Percentiles rank a stretch among this genome's conserved stretches.
These are phyloP conservation scores for Griposia aprilina DNA, from an alignment of 2,888 invertebrate genomes.

Conservation along the genomic window DNA sequence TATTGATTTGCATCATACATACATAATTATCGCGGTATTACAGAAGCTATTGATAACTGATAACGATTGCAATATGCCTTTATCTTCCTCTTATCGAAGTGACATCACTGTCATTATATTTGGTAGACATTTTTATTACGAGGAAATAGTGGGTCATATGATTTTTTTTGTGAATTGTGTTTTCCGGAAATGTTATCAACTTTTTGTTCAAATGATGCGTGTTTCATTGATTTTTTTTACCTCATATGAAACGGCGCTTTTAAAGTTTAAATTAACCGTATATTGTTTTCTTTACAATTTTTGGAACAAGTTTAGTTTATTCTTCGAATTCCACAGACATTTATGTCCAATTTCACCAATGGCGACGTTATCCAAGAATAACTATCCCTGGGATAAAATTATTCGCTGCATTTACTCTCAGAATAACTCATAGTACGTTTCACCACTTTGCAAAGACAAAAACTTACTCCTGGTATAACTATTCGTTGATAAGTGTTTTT, in stretches of 20 bases:
- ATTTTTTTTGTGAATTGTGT: constrained; percentile 57
- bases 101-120: constrained; percentile 33
- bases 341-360: too few relatives aligned
- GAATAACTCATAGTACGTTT: too few relatives aligned
- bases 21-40: constrained; percentile 1
- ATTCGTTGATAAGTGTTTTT: too few relatives aligned
- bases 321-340: too few relatives aligned
- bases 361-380: too few relatives aligned
- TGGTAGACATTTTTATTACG: background rate
- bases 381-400: too few relatives aligned
- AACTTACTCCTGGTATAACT: too few relatives aligned
- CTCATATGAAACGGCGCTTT: background rate
- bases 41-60: constrained; percentile 35
- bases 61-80: constrained; percentile 14
- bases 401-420: too few relatives aligned
- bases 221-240: background rate
- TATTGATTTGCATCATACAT: constrained; percentile 35
- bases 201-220: background rate
- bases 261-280: background rate
- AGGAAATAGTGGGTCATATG: constrained; percentile 10
- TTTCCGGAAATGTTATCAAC: constrained; percentile 37
- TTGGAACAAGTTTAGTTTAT: background rate
- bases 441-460: too few relatives aligned
- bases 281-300: background rate
- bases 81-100: constrained; percentile 39